These are phyloP conservation scores for Argopecten irradians DNA, from an alignment of 1,140 invertebrate genomes.

Conservation along the genomic window DNA sequence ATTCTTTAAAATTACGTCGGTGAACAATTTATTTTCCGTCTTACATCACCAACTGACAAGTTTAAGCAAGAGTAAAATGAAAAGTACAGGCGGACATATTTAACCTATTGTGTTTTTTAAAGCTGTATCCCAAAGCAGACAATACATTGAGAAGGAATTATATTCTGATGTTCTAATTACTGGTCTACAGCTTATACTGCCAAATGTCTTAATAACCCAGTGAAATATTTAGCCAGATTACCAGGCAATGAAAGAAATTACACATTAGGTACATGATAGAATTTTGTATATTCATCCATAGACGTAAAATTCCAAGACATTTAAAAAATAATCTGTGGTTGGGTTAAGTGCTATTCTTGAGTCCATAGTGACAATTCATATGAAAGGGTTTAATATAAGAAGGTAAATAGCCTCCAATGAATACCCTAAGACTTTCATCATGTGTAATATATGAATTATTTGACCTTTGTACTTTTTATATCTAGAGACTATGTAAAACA, in stretches of 20 bases:
- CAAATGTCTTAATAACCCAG: not conserved
- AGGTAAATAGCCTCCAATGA: not conserved
- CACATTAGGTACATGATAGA: not conserved
- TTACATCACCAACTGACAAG: not conserved
- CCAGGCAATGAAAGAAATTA: not conserved
- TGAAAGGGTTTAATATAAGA: not conserved
- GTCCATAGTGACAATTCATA: not conserved
- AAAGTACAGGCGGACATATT: not conserved
- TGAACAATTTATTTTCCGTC: not conserved
- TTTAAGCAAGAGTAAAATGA: not conserved
- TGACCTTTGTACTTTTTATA: not conserved
- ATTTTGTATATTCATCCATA: not conserved
- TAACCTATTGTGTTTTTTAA: not conserved
- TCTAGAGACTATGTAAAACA: not conserved
- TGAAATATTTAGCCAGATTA: not conserved
- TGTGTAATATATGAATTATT: not conserved
- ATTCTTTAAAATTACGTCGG: not conserved
- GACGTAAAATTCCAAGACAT: not conserved
- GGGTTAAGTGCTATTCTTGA: not conserved
- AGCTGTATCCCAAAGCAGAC: not conserved
- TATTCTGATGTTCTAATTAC: not conserved
- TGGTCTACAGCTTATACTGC: not conserved
- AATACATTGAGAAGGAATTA: not conserved
- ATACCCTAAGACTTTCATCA: not conserved
- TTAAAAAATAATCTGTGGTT: not conserved